These are phyloP conservation scores for Ctenicera cuprea DNA, from an alignment of 2,888 invertebrate species.

Conservation along the genomic window DNA sequence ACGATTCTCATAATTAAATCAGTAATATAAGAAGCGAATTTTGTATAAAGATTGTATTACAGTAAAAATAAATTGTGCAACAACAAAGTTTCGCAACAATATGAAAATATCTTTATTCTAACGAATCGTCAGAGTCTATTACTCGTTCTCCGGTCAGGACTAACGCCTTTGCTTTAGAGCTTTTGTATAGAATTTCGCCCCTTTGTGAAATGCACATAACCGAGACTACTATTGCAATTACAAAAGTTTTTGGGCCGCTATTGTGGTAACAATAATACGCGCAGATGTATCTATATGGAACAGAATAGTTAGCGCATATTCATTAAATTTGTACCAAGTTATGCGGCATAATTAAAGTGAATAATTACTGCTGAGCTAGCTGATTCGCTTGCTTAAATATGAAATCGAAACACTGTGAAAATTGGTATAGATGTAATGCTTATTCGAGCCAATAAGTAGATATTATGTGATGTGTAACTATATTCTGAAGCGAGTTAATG, in stretches of 20 bases:
- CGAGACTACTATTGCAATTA: slow-evolving; percentile 32
- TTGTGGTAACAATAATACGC: slow-evolving; percentile 24
- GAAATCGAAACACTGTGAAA: slow-evolving; percentile 33
- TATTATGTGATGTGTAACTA: slow-evolving; percentile 22
- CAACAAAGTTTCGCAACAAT: too few relatives aligned
- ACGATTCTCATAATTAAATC: too few relatives aligned
- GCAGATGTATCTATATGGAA: slow-evolving; percentile 27
- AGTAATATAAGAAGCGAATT: too few relatives aligned
- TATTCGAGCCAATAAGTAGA: slow-evolving; percentile 28
- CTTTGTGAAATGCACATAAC: slow-evolving; percentile 33
- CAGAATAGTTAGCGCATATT: slow-evolving; percentile 23
- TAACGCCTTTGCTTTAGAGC: slow-evolving; percentile 24
- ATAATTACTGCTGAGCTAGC: slow-evolving; percentile 34
- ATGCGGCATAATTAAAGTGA: slow-evolving; percentile 40
- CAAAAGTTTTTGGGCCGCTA: slow-evolving; percentile 32
- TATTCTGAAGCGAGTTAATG: slow-evolving; percentile 14
- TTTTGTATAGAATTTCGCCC: slow-evolving; percentile 19
- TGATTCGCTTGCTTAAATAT: slow-evolving; percentile 33
- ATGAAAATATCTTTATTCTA: slow-evolving; percentile 13
- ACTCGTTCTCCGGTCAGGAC: slow-evolving; percentile 6
- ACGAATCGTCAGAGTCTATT: slow-evolving; percentile 22
- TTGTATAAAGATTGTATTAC: too few relatives aligned
- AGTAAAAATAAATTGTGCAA: too few relatives aligned
- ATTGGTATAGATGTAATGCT: slow-evolving; percentile 6
- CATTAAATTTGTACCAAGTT: slow-evolving; percentile 30